A percentile compares a stretch with the other conserved stretches of the same genome.
Evolutionary conservation across 2,113 vertebrate genomes (phyloP).

Genomic region (Cyphomyrus plagiostoma): DNA sequence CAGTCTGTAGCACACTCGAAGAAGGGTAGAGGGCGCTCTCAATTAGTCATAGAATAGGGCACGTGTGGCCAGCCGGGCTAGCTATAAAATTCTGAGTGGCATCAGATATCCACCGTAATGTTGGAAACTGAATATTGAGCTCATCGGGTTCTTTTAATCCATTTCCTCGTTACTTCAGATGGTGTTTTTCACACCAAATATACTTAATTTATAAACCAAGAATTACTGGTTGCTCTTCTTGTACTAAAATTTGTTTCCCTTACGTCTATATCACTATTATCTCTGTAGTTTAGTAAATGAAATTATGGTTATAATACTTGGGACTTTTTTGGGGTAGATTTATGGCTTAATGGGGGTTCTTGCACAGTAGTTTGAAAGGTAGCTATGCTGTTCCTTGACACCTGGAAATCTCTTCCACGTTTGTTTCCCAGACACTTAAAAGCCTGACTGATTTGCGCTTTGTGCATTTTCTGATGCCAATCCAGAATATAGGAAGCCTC

Average conservation of each 20-base stretch:
- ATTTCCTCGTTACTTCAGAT: background rate
- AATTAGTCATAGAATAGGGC: background rate
- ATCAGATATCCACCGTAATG: background rate
- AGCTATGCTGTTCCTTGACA: background rate
- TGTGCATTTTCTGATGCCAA: background rate
- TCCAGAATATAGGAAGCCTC: background rate
- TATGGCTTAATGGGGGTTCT: background rate
- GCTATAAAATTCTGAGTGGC: background rate
- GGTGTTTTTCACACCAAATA: background rate
- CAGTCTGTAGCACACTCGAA: constrained; percentile 3
- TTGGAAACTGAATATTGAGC: background rate
- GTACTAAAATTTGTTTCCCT: background rate
- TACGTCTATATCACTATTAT: background rate
- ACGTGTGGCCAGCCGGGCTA: background rate
- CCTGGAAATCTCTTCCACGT: background rate
- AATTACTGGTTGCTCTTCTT: background rate
- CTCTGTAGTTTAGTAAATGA: background rate
- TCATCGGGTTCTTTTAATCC: background rate
- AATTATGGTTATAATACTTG: background rate
- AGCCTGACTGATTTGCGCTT: background rate
- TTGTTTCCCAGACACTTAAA: background rate
- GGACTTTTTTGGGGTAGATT: background rate
- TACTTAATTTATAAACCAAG: background rate
- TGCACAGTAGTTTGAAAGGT: background rate
- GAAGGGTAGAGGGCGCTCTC: background rate